Evolutionary conservation across 2,888 invertebrate genomes (phyloP).

Genomic region (Drosophila borealis): DNA sequence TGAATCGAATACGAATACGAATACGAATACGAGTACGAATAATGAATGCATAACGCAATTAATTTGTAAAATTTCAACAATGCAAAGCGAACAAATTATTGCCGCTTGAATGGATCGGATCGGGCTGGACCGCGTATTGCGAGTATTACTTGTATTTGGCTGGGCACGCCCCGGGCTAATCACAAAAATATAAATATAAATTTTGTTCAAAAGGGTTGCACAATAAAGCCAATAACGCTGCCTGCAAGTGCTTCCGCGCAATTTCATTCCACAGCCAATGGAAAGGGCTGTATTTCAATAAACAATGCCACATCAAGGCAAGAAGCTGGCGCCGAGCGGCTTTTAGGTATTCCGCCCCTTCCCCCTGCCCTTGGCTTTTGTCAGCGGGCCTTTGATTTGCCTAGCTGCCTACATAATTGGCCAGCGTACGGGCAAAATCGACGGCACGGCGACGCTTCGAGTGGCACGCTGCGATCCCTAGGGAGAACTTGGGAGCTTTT

Average conservation of each 20-base stretch:
- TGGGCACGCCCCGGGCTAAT: slow-evolving; percentile 58
- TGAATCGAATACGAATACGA: slow-evolving; percentile 22
- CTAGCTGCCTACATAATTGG: slow-evolving; percentile 57
- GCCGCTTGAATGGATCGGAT: slow-evolving; percentile 67
- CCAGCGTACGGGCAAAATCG: slow-evolving; percentile 28
- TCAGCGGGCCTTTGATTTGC: slow-evolving; percentile 50
- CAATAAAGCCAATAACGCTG: slow-evolving; percentile 79
- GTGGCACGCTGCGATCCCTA: slow-evolving; percentile 43
- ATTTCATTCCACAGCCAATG: slow-evolving; percentile 61
- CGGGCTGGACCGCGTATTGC: not conserved
- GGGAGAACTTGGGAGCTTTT: slow-evolving; percentile 32
- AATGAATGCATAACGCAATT: slow-evolving; percentile 66
- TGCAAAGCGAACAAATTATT: slow-evolving; percentile 72
- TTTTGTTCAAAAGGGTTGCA: slow-evolving; percentile 62
- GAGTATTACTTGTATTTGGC: slow-evolving; percentile 34
- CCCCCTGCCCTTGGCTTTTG: slow-evolving; percentile 21
- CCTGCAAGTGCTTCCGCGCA: slow-evolving; percentile 79
- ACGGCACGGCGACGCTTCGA: slow-evolving; percentile 20
- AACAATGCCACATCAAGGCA: slow-evolving; percentile 65
- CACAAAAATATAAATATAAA: slow-evolving; percentile 33
- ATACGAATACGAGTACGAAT: slow-evolving; percentile 13
- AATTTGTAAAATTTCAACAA: slow-evolving; percentile 74
- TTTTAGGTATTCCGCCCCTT: slow-evolving; percentile 37
- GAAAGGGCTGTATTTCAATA: slow-evolving; percentile 45
- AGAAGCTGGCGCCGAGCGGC: slow-evolving; percentile 49